Conservation (phyloP, 2,797 vertebrate genomes). For the Trachops cirrhosus region DNA sequence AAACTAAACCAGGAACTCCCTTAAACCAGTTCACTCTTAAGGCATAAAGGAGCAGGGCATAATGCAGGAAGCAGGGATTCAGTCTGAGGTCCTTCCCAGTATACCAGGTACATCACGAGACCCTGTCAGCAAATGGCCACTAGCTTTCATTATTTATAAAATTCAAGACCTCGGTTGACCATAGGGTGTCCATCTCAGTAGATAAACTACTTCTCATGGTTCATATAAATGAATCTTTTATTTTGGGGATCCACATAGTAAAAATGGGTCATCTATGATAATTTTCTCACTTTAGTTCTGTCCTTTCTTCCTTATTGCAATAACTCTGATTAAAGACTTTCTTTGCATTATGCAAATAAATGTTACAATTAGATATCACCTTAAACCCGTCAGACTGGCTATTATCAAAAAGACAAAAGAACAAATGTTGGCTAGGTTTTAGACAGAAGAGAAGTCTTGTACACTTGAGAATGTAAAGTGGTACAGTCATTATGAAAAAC, state of each 20-base stretch:
- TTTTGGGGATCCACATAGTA: neutral
- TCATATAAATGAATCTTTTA: neutral
- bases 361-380: neutral
- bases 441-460: neutral
- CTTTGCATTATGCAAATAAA: neutral
- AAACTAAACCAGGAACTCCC: neutral
- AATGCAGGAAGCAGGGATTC: neutral
- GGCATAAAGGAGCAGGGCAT: neutral
- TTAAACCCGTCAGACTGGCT: neutral
- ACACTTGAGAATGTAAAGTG: neutral
- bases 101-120: neutral
- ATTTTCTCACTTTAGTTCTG: neutral
- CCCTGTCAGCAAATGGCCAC: neutral
- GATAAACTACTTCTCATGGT: no score
- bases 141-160: neutral
- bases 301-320: neutral
- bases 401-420: neutral
- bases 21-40: neutral
- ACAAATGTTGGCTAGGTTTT: neutral
- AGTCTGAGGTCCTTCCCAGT: neutral
- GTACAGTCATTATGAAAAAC: no score
- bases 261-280: neutral
- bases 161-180: neutral
- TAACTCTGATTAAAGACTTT: neutral
- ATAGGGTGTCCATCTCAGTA: neutral